Base-by-base conservation (phyloP, 2,797 vertebrate genomes). In the Setipinna tenuifilis region DNA sequence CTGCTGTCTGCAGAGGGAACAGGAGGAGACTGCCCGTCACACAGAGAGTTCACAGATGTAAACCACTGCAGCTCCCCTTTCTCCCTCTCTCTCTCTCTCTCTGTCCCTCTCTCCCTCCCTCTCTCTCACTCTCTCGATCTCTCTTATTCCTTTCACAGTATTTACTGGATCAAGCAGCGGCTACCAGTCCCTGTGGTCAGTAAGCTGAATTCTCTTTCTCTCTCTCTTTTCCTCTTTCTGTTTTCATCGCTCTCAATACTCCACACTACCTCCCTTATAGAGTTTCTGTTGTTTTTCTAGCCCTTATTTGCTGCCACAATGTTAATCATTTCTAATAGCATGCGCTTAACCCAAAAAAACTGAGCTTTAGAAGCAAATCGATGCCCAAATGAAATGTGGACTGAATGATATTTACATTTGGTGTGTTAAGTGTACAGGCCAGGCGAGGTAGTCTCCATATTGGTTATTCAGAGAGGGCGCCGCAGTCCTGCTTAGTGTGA, bases 201-300 rank as follows among this genome's bases (percentile, higher is more conserved):
- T 92, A 92, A 94, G 93, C 87, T 88, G 93, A 94, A 93, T 41
- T 41, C 35, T 41, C 35, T 94, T 94, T 91, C 91, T 89, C 85
- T 93, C 91, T 92, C 92, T 87, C 88, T 91, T 86, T 89, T 28
- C 5, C 62, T 68, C 23, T 68, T 5, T 17, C 50, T 35, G 17
- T 25, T 31, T 28, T 10, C 25, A 21, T 31, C 65, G 14, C 28
- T 71, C 25, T 78, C n/a, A n/a, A n/a, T n/a, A n/a, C 71, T 78
- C 16, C 35, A 41, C 35, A 41, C 35, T 41, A 41, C 35, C 12
- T 23, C 28, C 11, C 19, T 6, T 35, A 31, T 35, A 10, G 25
- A 1, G 0, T 44, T 19, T 44, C 71, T 78, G 19, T 78, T 78
- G 35, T 78, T 44, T 78, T 78, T 31, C 21, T 19, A 19, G 17